Base-by-base conservation (phyloP, 2,888 invertebrate genomes). In the Rutpela maculata region DNA sequence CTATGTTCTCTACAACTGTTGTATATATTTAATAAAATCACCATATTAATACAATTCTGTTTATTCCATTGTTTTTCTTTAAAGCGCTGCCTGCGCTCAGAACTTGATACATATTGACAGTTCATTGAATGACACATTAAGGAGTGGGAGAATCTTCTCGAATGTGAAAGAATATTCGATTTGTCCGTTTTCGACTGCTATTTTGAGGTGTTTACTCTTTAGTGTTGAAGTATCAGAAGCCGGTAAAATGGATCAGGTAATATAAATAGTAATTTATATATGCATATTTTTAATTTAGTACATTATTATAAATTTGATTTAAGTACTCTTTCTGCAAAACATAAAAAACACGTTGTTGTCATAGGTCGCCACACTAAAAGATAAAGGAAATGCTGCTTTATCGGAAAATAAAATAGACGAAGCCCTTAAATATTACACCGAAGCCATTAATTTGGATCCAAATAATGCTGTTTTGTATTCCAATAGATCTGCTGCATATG, bases 401-500 rank as follows among this genome's bases (percentile, higher is more conserved):
- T 92, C 95, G 79, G 93, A 93, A 15, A 95, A 95, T 68, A 94
- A 96, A 75, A 94, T 93, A 81, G 93, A 94, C 10, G 95, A 96
- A 82, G 98, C 98, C 0, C 91, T 97, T 70, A 92, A 93, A 81
- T 93, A 90, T 84, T 98, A 98, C 87, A 93, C 96, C 2, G 93
- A 95, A 85, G 98, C 96, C 6, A 96, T 98, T 80, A 90, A 91
- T 15, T 88, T 97, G 78, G 97, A 98, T 88, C 91, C 91, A 0
- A 92, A 91, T 55, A 98, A 98, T 91, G 96, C 97, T 91, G 97
- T 98, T 87, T 91, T 98, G 26, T 98, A 92, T 87, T 98, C 97
- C 85, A 98, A 98, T 90, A 93, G 98, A 74, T 98, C 98, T 0
- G 98, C 98, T 7, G 98, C 98, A 7, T 94, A 95, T 87, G 95